These are phyloP conservation scores for Drosophila parabipectinata DNA, from an alignment of 1,140 invertebrate genomes.

Conservation along the genomic window DNA sequence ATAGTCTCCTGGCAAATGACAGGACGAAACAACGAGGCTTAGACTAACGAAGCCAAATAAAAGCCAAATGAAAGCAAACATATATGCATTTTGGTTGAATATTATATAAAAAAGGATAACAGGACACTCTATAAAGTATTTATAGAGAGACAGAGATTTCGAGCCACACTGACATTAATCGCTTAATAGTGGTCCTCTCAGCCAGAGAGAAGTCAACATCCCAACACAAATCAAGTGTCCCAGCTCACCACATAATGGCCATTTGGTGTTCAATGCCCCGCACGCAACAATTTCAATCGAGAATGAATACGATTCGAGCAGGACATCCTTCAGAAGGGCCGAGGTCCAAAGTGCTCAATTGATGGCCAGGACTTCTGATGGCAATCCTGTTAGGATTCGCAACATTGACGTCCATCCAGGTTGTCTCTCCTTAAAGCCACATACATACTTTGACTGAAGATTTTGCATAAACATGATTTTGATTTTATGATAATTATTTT, in stretches of 20 bases:
- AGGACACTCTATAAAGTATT: background rate
- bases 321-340: background rate
- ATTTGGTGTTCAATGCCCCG: conserved; percentile 65
- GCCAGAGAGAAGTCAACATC: background rate
- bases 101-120: background rate
- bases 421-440: background rate
- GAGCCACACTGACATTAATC: background rate
- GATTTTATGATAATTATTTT: background rate
- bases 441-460: background rate
- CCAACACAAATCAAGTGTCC: conserved; percentile 34
- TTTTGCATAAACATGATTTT: background rate
- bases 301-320: background rate
- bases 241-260: conserved; percentile 55
- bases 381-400: background rate
- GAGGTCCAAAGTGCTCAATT: conserved; percentile 9
- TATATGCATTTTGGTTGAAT: conserved; percentile 23
- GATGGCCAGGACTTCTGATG: conserved; percentile 6
- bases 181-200: background rate
- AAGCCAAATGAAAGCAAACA: conserved; percentile 59
- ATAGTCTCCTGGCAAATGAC: conserved; percentile 14
- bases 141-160: background rate
- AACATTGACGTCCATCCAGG: background rate
- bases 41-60: conserved; percentile 73
- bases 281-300: conserved; percentile 39
- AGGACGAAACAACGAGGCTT: conserved; percentile 32